These are phyloP conservation scores for Mugil cephalus DNA, from an alignment of 2,113 vertebrate genomes.

Conservation along the genomic window DNA sequence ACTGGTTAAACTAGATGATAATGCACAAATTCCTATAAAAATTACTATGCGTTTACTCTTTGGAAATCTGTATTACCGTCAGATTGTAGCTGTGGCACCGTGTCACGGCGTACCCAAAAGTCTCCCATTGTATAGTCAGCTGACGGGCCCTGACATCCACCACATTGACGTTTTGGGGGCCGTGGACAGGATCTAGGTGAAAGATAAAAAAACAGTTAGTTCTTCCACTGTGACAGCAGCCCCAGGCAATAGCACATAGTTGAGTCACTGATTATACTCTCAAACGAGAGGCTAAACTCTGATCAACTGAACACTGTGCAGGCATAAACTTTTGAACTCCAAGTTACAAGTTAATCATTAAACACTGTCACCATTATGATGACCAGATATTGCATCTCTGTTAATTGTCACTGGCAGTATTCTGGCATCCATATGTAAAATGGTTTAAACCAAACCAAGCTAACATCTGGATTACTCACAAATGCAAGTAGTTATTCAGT, in stretches of 20 bases:
- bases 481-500: no score
- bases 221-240: neutral
- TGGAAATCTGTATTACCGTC: conserved; percentile 76
- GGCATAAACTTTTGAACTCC: conserved; percentile 1
- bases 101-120: conserved; percentile 94
- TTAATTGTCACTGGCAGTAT: no score
- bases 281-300: neutral
- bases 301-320: neutral
- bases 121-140: conserved; percentile 97
- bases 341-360: neutral
- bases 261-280: neutral
- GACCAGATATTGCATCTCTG: no score
- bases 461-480: no score
- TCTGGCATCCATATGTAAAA: no score
- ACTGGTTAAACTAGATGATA: no score
- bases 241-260: neutral
- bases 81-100: conserved; percentile 99
- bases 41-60: no score
- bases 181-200: conserved; percentile 92
- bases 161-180: conserved; percentile 94
- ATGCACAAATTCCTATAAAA: no score
- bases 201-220: neutral
- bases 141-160: conserved; percentile 95
- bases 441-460: no score
- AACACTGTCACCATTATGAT: neutral